phyloP scores from a whole-genome alignment of 2,888 invertebrate species.

The Cataglyphis albicans region DNA sequence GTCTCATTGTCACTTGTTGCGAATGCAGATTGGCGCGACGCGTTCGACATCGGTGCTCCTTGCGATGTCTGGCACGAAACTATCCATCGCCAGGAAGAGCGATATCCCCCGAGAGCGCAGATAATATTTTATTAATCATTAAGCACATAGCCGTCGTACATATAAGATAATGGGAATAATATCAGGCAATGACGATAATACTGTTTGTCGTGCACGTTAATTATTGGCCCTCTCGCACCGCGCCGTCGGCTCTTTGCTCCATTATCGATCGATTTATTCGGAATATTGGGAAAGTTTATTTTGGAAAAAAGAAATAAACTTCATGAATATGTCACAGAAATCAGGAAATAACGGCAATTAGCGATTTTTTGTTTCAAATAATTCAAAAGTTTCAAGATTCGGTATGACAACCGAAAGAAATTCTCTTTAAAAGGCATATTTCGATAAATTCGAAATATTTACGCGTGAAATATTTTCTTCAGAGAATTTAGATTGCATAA shows the following conservation, averaged over 20 bases:
- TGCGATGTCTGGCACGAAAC: slow-evolving; percentile 79
- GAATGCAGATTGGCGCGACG: neutral
- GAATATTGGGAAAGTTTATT: neutral
- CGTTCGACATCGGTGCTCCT: slow-evolving; percentile 47
- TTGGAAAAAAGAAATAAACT: slow-evolving; percentile 1
- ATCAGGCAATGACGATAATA: slow-evolving; percentile 82
- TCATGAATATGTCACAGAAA: neutral
- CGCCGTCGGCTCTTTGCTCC: slow-evolving; percentile 17
- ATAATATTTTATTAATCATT: slow-evolving; percentile 84
- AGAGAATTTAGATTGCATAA: neutral
- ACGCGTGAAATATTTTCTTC: neutral
- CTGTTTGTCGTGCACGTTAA: slow-evolving; percentile 78
- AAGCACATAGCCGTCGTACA: slow-evolving; percentile 81
- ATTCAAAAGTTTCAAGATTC: neutral
- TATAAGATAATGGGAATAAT: slow-evolving; percentile 83
- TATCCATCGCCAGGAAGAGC: slow-evolving; percentile 79
- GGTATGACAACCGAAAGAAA: neutral
- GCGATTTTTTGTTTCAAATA: neutral
- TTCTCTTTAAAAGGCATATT: neutral
- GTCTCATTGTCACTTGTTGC: neutral
- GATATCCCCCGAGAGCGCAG: slow-evolving; percentile 77
- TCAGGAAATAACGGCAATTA: neutral
- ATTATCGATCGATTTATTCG: slow-evolving; percentile 16
- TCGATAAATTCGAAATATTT: neutral
- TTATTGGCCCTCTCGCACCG: slow-evolving; percentile 74